Evolutionary conservation across 2,888 invertebrate species (phyloP), one percentile per base, ranked within the genome.

Genomic region (Uropetala carovei): DNA sequence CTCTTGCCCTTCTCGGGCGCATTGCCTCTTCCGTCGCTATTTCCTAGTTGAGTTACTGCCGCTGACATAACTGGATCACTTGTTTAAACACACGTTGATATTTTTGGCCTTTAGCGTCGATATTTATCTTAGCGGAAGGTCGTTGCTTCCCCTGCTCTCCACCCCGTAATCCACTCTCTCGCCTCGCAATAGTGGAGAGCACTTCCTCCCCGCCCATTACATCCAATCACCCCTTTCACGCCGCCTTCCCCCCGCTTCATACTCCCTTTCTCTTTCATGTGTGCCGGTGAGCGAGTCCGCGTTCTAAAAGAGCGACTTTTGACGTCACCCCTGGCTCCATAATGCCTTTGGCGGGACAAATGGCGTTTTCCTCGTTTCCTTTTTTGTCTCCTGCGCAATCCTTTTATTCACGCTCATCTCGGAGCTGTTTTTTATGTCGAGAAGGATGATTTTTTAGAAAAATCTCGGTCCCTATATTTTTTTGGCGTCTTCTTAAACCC

Each of bases 61-160:
- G 30, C 43, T 89, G 89, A 64, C 89, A 89, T 89, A 89, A 89
- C 89, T 64, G 89, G 89, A 89, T 89, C 89, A 64, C 64, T 64
- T 7, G 56, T 83, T 75, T 75, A 22, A 22, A 75, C 75, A 22
- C 22, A 22, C 75, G 9, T 27, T 75, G 22, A 75, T 75, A 75
- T 75, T 75, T 75, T 75, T 75, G 75, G 75, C 75, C 75, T 75
- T 75, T 75, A 75, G 75, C 75, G 11, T 22, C 75, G 75, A 75
- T 75, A 75, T 75, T 75, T 75, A 75, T 75, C 75, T 75, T 75
- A 22, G 75, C 75, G 75, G 75, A 75, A 75, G 75, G 75, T 75
- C 75, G 75, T 75, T 75, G 75, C 75, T 75, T 75, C 75, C 22
- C 75, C 75, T 22, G 75, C 22, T 10, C 60, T 60, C 22, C 75